These are phyloP conservation scores for Caenorhabditis zanzibari DNA, from an alignment of 2,888 invertebrate genomes.

Conservation along the genomic window DNA sequence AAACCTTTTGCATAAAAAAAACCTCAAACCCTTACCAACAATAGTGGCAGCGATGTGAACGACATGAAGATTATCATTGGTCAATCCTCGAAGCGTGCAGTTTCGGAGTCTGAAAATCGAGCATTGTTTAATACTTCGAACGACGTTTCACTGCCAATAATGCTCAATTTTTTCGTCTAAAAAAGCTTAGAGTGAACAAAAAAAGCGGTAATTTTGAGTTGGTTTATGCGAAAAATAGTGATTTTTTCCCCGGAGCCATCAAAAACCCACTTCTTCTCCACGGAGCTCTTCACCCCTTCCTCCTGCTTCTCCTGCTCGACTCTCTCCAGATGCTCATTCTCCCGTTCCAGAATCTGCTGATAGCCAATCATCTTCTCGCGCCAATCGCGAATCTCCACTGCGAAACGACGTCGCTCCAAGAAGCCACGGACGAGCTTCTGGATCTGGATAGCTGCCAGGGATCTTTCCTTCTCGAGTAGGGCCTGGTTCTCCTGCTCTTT, in stretches of 20 bases:
- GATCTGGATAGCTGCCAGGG: constrained; percentile 30
- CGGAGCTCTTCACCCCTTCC: neutral
- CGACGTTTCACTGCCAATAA: too few species aligned
- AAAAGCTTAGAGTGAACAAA: too few species aligned
- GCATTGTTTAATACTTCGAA: too few species aligned
- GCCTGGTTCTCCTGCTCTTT: neutral
- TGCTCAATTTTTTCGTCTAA: too few species aligned
- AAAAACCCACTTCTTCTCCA: constrained; percentile 38
- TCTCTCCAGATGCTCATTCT: constrained; percentile 26
- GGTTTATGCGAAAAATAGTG: too few species aligned
- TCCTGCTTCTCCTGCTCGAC: constrained; percentile 11
- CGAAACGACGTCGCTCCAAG: constrained; percentile 27
- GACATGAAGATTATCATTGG: constrained; percentile 29
- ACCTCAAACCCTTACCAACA: constrained; percentile 25
- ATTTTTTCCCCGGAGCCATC: too few species aligned
- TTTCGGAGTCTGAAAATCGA: constrained; percentile 29
- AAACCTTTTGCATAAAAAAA: too few species aligned
- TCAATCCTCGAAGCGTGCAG: constrained; percentile 23
- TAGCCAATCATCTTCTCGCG: constrained; percentile 15
- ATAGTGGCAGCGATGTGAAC: constrained; percentile 43
- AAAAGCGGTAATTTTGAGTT: too few species aligned
- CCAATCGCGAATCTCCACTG: constrained; percentile 19
- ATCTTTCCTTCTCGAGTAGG: too few species aligned
- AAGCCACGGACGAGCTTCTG: constrained; percentile 46
- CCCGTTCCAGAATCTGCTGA: constrained; percentile 13